Conservation (phyloP, 1,140 invertebrate genomes). For the Solen grandis region DNA sequence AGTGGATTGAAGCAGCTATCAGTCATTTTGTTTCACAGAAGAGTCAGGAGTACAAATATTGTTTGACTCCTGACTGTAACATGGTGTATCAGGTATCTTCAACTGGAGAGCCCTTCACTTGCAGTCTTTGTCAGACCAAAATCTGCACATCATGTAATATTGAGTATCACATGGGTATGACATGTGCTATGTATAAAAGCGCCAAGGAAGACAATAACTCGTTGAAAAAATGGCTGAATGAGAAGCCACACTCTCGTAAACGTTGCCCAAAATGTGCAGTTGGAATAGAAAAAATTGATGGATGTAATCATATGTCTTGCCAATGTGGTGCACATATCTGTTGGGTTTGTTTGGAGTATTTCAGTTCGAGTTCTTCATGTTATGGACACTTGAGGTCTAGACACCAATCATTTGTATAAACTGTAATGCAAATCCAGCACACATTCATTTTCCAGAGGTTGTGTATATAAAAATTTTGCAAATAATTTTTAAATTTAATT, state of each 20-base stretch:
- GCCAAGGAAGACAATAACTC: slow-evolving; percentile 22
- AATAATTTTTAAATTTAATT: no score
- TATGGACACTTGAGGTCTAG: slow-evolving; percentile 63
- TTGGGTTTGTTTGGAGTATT: slow-evolving; percentile 67
- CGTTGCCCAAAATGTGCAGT: slow-evolving; percentile 67
- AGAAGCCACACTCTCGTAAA: slow-evolving; percentile 57
- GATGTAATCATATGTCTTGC: slow-evolving; percentile 67
- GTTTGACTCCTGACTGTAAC: slow-evolving; percentile 71
- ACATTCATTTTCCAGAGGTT: no score
- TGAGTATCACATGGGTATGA: slow-evolving; percentile 67
- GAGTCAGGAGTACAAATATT: slow-evolving; percentile 63
- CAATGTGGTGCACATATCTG: slow-evolving; percentile 66
- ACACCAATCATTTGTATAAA: slow-evolving; percentile 64
- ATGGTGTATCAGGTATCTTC: slow-evolving; percentile 65
- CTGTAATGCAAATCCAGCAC: no score
- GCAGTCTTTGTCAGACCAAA: slow-evolving; percentile 61
- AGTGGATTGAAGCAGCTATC: slow-evolving; percentile 59
- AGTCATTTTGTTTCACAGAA: slow-evolving; percentile 57
- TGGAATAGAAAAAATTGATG: slow-evolving; percentile 69
- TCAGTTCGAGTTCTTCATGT: slow-evolving; percentile 33
- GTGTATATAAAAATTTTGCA: no score
- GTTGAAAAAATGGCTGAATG: slow-evolving; percentile 54
- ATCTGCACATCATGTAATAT: slow-evolving; percentile 69
- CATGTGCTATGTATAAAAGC: slow-evolving; percentile 66
- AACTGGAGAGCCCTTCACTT: slow-evolving; percentile 59